These are phyloP conservation scores for Anoura caudifer DNA, from an alignment of 2,113 vertebrate genomes.

Conservation along the genomic window DNA sequence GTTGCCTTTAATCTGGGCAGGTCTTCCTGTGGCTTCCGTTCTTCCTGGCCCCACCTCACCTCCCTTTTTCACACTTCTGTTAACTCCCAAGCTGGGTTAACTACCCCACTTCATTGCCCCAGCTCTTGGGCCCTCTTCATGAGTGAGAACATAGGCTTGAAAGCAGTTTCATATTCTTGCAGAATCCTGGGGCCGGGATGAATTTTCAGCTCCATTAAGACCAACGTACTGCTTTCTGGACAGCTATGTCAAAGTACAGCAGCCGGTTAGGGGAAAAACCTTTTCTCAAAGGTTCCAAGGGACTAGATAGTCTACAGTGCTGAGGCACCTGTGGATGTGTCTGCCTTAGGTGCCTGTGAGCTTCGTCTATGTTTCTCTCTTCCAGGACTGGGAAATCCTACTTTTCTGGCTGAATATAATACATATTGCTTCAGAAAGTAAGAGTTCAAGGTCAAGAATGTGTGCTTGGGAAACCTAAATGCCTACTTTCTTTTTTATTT, in stretches of 20 bases:
- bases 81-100: background rate
- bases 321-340: background rate
- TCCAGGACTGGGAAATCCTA: background rate
- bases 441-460: background rate
- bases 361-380: background rate
- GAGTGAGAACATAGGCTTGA: background rate
- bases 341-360: background rate
- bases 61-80: background rate
- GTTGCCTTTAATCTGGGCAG: background rate
- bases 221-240: background rate
- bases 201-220: background rate
- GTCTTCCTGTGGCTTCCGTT: background rate
- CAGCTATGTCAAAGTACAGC: background rate
- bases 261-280: background rate
- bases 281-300: background rate
- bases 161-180: background rate
- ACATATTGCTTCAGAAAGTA: conserved; percentile 4
- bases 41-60: background rate
- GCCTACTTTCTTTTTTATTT: background rate
- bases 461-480: background rate
- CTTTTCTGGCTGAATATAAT: background rate
- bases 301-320: too few species aligned
- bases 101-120: rapidly evolving
- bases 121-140: background rate
- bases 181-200: background rate